phyloP scores from a whole-genome alignment of 2,113 vertebrate genomes.

The Heliornis fulica region DNA sequence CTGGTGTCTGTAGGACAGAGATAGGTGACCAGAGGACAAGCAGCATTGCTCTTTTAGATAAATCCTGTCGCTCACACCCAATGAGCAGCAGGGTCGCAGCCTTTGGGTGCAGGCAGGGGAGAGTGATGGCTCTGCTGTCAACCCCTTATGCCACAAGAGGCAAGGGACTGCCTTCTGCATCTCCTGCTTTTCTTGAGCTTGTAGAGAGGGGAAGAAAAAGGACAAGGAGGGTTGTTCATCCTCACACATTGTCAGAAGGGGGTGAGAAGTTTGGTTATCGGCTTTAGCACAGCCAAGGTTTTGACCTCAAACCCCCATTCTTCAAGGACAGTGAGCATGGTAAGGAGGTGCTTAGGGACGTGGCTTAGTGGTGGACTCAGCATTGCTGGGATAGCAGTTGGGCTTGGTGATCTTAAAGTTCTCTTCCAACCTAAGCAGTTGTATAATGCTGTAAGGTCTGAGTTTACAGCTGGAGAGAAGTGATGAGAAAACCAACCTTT shows the following conservation, averaged over 20 bases:
- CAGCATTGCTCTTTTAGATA: not conserved
- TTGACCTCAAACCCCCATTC: not conserved
- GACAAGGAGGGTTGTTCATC: not conserved
- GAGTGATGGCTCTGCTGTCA: not conserved
- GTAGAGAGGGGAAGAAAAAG: not conserved
- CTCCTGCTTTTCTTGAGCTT: not conserved
- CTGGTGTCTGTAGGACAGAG: not conserved
- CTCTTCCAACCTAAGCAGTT: too few relatives aligned
- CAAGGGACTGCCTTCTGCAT: not conserved
- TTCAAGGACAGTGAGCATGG: fast-evolving
- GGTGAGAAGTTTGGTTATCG: not conserved
- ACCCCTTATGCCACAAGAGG: fast-evolving
- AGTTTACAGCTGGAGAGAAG: not conserved
- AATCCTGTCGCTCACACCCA: not conserved
- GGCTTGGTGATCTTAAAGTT: too few relatives aligned
- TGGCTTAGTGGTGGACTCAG: too few relatives aligned
- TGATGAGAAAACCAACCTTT: not conserved
- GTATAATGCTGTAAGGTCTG: not conserved
- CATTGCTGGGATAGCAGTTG: too few relatives aligned
- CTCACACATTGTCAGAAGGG: not conserved
- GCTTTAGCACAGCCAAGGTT: not conserved
- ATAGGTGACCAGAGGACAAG: not conserved
- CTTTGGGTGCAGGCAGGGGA: not conserved
- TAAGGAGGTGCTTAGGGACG: not conserved
- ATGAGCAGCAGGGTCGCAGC: not conserved